Evolutionary conservation across 2,797 vertebrate genomes (phyloP).

Genomic region (Esox masquinongy): DNA sequence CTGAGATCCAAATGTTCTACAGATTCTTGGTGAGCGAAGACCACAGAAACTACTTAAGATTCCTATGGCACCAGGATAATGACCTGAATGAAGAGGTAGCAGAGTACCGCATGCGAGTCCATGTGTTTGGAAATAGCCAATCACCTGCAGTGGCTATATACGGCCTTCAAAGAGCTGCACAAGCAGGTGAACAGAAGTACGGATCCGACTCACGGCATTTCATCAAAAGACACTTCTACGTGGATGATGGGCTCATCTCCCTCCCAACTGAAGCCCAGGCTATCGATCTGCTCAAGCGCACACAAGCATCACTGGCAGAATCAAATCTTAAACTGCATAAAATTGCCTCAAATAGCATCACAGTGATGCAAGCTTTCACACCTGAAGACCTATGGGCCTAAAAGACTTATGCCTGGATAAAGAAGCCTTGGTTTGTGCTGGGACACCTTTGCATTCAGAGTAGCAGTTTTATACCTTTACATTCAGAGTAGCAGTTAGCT

Average conservation of each 20-base stretch:
- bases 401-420: too few species aligned
- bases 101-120: conserved; percentile 27
- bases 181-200: background rate
- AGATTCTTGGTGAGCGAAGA: conserved; percentile 27
- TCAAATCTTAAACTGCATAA: background rate
- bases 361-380: too few species aligned
- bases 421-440: background rate
- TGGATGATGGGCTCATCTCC: conserved; percentile 17
- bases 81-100: conserved; percentile 6
- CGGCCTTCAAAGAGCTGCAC: background rate
- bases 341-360: background rate
- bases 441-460: too few species aligned
- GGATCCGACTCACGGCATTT: background rate
- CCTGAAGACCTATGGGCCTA: too few species aligned
- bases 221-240: conserved; percentile 8
- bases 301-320: background rate
- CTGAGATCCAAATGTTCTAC: conserved; percentile 17
- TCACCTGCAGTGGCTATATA: conserved; percentile 22
- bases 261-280: background rate
- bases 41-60: conserved; percentile 15
- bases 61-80: conserved; percentile 30
- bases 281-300: background rate
- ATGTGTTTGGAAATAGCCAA: too few species aligned
- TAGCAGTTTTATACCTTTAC: conserved; percentile 1
- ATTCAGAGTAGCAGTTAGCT: background rate